Percentiles rank a stretch among this genome's conserved stretches.
Conservation (phyloP, 2,797 vertebrate genomes). For the Eidolon dupreanum region DNA sequence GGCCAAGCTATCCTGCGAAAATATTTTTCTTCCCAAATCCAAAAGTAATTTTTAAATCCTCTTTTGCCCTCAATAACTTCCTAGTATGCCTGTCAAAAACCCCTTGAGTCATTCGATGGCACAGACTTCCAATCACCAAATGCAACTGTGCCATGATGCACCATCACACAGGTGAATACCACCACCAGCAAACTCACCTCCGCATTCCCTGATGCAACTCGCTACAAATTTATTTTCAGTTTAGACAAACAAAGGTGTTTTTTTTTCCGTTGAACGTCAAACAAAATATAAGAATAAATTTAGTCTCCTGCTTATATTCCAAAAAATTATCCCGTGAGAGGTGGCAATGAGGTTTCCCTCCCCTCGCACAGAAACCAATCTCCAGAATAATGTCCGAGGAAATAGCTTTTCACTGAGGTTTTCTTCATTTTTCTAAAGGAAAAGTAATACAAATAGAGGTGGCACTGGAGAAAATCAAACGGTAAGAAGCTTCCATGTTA, state of each 20-base stretch:
- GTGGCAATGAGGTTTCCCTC: constrained; percentile 72
- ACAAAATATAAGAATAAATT: constrained; percentile 72
- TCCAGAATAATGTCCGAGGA: constrained; percentile 69
- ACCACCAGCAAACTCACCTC: not conserved
- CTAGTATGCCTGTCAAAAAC: constrained; percentile 20
- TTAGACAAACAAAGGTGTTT: not conserved
- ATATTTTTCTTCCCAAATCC: constrained; percentile 44
- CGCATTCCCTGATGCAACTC: not conserved
- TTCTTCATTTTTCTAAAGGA: constrained; percentile 58
- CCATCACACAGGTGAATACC: not conserved
- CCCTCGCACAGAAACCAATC: constrained; percentile 73
- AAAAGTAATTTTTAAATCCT: constrained; percentile 63
- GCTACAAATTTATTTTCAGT: constrained; percentile 1
- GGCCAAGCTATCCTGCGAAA: not conserved
- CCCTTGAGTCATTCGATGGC: too few species aligned
- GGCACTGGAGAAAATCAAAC: not conserved
- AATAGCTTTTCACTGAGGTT: constrained; percentile 69
- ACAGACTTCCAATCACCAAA: not conserved
- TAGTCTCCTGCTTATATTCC: constrained; percentile 66
- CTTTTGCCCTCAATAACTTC: not conserved
- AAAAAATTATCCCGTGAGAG: constrained; percentile 75
- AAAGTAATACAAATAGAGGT: constrained; percentile 52
- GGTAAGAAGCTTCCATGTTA: not conserved
- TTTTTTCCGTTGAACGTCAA: constrained; percentile 47
- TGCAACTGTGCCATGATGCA: not conserved